Percentiles rank a stretch among this genome's conserved stretches.
phyloP scores from a whole-genome alignment of 2,888 invertebrate genomes.

The Hirtodrosophila cameraria region DNA sequence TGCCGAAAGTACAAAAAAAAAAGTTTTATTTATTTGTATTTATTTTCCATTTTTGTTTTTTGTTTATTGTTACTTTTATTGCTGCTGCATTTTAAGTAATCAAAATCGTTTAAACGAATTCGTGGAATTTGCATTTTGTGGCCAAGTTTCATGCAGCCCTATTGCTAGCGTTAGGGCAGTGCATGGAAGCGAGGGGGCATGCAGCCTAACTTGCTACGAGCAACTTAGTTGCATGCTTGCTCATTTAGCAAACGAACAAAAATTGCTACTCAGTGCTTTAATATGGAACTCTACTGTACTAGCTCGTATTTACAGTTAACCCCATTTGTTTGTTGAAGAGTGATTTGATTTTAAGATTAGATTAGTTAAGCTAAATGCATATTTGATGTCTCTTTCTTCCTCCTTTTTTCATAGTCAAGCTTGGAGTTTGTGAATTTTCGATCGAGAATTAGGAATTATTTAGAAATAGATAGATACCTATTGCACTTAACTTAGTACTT shows the following conservation, averaged over 20 bases:
- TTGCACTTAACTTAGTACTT: too few relatives aligned
- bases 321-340: too few relatives aligned
- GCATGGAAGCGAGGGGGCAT: too few relatives aligned
- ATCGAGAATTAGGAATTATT: too few relatives aligned
- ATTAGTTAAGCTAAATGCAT: too few relatives aligned
- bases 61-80: constrained; percentile 52
- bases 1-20: constrained; percentile 49
- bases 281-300: not conserved
- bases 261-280: constrained; percentile 3
- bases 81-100: constrained; percentile 63
- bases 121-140: constrained; percentile 66
- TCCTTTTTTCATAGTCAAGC: not conserved
- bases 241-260: constrained; percentile 17
- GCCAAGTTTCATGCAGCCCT: constrained; percentile 48
- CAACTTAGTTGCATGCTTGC: constrained; percentile 41
- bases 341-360: too few relatives aligned
- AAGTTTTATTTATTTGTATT: constrained; percentile 53
- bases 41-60: constrained; percentile 8
- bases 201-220: not conserved
- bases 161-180: constrained; percentile 8
- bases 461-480: too few relatives aligned
- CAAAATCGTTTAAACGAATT: constrained; percentile 74
- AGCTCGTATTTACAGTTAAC: not conserved
- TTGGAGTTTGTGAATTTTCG: too few relatives aligned
- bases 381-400: not conserved